These are phyloP conservation scores for Sebastes schlegelii DNA, from an alignment of 2,113 vertebrate species.

Conservation along the genomic window DNA sequence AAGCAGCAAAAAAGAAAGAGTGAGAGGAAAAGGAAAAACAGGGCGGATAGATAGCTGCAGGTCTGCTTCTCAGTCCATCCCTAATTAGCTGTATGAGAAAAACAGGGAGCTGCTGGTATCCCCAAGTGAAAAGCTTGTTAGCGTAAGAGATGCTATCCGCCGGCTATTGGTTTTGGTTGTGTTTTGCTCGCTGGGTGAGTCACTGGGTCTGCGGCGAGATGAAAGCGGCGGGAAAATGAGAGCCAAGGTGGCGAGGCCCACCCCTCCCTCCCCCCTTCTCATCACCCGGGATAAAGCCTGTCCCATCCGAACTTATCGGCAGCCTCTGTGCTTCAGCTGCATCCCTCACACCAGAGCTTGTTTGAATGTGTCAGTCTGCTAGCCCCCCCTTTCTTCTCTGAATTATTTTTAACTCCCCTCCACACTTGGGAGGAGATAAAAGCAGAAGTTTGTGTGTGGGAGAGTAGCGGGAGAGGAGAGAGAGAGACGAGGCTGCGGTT, in stretches of 20 bases:
- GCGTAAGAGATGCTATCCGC: slow-evolving; percentile 81
- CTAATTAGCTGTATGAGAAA: slow-evolving; percentile 78
- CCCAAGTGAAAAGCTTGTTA: slow-evolving; percentile 83
- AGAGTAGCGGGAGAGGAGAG: slow-evolving; percentile 58
- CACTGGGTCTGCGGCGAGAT: slow-evolving; percentile 72
- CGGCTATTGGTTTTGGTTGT: slow-evolving; percentile 81
- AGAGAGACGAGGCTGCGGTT: slow-evolving; percentile 60
- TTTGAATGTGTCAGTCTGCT: slow-evolving; percentile 67
- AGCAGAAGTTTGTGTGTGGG: slow-evolving; percentile 72
- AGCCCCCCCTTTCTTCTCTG: slow-evolving; percentile 58
- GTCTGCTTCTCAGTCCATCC: slow-evolving; percentile 72
- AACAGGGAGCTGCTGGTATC: slow-evolving; percentile 73
- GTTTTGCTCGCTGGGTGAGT: slow-evolving; percentile 75
- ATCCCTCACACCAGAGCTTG: slow-evolving; percentile 48
- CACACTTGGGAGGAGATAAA: slow-evolving; percentile 73
- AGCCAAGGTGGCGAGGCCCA: slow-evolving; percentile 62
- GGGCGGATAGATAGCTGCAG: slow-evolving; percentile 72
- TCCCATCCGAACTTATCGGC: slow-evolving; percentile 66
- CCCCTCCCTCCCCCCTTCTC: slow-evolving; percentile 29
- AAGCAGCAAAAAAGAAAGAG: slow-evolving; percentile 34
- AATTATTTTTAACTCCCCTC: slow-evolving; percentile 75
- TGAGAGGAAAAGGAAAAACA: slow-evolving; percentile 52
- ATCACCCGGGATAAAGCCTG: slow-evolving; percentile 64
- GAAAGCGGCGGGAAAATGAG: slow-evolving; percentile 69
- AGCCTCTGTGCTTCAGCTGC: slow-evolving; percentile 43